Evolutionary conservation across 2,888 invertebrate genomes (phyloP), one percentile per base, ranked within the genome.

Genomic region (Cryptophagus acutangulus): DNA sequence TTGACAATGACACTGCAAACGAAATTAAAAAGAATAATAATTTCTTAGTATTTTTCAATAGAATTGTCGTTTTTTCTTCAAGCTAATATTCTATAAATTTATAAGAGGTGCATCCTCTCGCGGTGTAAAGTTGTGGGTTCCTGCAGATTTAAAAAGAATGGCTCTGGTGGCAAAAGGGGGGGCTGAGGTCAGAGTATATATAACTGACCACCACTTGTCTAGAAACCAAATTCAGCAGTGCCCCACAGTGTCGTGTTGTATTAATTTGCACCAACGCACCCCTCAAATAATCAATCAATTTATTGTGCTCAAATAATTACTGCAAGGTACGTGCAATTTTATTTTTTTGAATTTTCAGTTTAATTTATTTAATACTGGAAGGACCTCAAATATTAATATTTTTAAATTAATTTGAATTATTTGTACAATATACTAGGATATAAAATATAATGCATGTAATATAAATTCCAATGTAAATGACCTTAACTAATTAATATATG

Each of bases 141-240:
- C 26, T 26, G 4, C 3, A 26, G 4, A 26, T 26, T 13, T 13
- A 13, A 26, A 26, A 26, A 26, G 26, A 26, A 26, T 12, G 26
- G 12, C 26, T n/a, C 26, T 26, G n/a, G n/a, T 26, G 26, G 26
- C n/a, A n/a, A n/a, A n/a, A n/a, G 26, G 26, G 46, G 48, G 50
- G 46, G 54, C 56, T 53, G 52, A 45, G 42, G 46, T 37, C 48
- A 45, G 37, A 31, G 51, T 58, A 58, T n/a, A n/a, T 58, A 58
- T 54, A 58, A 49, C 47, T 42, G 49, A 47, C 48, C 52, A 48
- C 52, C 52, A 54, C 51, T 48, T 48, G 39, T 45, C 24, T 49
- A 50, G 54, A 46, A 48, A 45, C 38, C 50, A 48, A 31, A 31
- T 20, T 31, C 31, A 31, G 9, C 12, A 52, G 58, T 58, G 54